Evolutionary conservation across 2,113 vertebrate species (phyloP).

Genomic region (Strigops habroptila): DNA sequence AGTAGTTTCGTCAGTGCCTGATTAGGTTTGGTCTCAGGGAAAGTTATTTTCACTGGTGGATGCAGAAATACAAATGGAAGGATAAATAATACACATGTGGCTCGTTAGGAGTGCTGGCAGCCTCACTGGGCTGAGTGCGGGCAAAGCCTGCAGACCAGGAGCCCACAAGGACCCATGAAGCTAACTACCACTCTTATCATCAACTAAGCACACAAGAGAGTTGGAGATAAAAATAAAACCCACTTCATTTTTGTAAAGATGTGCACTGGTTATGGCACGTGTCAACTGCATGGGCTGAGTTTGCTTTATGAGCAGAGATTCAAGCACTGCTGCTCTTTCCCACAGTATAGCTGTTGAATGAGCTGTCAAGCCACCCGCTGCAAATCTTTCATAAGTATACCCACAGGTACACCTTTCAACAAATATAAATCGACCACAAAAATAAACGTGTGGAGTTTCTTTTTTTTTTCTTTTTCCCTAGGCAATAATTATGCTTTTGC

Average conservation of each 20-base stretch:
- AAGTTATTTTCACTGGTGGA: neutral
- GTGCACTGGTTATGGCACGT: fast-evolving
- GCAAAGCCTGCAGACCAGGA: neutral
- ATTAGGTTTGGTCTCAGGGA: neutral
- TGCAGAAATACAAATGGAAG: neutral
- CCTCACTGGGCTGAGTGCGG: fast-evolving
- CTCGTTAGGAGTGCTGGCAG: fast-evolving
- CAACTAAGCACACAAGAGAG: neutral
- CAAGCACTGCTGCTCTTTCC: neutral
- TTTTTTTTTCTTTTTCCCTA: neutral
- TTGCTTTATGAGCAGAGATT: neutral
- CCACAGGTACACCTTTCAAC: neutral
- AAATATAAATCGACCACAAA: neutral
- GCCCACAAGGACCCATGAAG: fast-evolving
- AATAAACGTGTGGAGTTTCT: neutral
- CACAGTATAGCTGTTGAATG: neutral
- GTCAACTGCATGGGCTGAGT: neutral
- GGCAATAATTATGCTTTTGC: neutral
- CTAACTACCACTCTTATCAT: fast-evolving
- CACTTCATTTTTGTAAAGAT: neutral
- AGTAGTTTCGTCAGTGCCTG: neutral
- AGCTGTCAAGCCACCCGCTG: neutral
- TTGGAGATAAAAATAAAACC: neutral
- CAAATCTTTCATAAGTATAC: neutral
- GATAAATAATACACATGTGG: fast-evolving